Conservation (phyloP, 2,888 invertebrate genomes). For the Teleiodes luculella region DNA sequence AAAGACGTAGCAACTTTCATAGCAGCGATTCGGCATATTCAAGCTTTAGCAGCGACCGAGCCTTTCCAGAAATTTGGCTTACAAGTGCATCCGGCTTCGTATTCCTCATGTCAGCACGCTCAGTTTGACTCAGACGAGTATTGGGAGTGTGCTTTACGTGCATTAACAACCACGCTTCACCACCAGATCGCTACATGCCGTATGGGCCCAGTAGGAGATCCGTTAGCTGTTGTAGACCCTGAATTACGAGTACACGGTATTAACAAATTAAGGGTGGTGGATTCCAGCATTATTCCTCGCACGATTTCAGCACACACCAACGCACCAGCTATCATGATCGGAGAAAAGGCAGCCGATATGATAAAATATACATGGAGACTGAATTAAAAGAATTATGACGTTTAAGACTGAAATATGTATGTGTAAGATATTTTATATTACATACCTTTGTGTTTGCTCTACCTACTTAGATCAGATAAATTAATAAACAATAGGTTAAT, state of each 20-base stretch:
- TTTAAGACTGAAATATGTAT: constrained; percentile 1
- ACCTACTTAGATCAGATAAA: no score
- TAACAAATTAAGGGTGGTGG: constrained; percentile 80
- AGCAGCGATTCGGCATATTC: constrained; percentile 80
- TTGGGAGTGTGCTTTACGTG: constrained; percentile 83
- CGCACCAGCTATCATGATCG: constrained; percentile 84
- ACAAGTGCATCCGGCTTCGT: constrained; percentile 66
- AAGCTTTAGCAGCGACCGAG: constrained; percentile 76
- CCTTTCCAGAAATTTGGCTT: constrained; percentile 80
- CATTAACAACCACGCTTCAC: constrained; percentile 79
- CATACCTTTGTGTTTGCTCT: no score
- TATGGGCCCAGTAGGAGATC: constrained; percentile 83
- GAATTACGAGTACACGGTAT: constrained; percentile 81
- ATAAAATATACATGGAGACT: constrained; percentile 71
- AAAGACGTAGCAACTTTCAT: constrained; percentile 79
- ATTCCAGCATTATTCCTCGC: constrained; percentile 83
- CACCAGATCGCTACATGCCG: constrained; percentile 84
- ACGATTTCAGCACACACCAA: constrained; percentile 83
- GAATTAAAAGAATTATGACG: background rate
- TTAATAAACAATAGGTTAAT: no score
- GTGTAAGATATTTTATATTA: background rate
- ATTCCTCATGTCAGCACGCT: constrained; percentile 71
- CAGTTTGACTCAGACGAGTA: constrained; percentile 81
- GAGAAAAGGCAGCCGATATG: constrained; percentile 84
- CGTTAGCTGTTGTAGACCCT: constrained; percentile 81